Evolutionary conservation across 2,113 vertebrate species (phyloP).

Genomic region (Rhinogobius similis): DNA sequence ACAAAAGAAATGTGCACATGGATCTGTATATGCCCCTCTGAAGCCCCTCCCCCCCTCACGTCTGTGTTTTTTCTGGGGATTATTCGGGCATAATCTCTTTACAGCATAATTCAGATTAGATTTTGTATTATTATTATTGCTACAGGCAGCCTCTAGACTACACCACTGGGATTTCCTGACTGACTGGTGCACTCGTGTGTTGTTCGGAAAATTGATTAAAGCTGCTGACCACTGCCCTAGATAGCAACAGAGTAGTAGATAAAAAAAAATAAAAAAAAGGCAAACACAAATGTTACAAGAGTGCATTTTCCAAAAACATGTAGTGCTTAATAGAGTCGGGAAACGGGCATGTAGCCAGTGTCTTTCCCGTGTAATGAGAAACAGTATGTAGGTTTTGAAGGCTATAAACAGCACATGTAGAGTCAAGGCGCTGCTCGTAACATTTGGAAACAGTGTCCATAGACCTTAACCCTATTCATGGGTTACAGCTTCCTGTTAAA

Average conservation of each 20-base stretch:
- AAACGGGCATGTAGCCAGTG: not conserved
- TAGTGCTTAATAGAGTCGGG: constrained; percentile 25
- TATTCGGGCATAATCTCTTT: constrained; percentile 80
- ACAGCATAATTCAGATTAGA: constrained; percentile 81
- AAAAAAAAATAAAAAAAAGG: constrained; percentile 47
- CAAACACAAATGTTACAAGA: constrained; percentile 39
- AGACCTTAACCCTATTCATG: no score
- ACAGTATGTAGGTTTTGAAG: not conserved
- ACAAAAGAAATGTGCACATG: constrained; percentile 46
- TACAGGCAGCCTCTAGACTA: constrained; percentile 64
- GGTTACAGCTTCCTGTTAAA: no score
- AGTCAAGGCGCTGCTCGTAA: not conserved
- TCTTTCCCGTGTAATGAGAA: not conserved
- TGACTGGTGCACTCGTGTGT: constrained; percentile 54
- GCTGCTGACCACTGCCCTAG: constrained; percentile 74
- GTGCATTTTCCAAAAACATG: constrained; percentile 50
- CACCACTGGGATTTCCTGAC: constrained; percentile 64
- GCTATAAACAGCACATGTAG: not conserved
- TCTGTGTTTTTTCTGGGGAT: constrained; percentile 79
- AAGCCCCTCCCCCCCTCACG: constrained; percentile 40
- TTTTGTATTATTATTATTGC: constrained; percentile 81
- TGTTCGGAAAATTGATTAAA: constrained; percentile 79
- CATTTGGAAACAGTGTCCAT: not conserved
- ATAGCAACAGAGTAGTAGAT: constrained; percentile 51
- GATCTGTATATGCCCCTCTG: constrained; percentile 24